phyloP scores from a whole-genome alignment of 2,888 invertebrate genomes.

The Imbricaverruca yamaguchii region DNA sequence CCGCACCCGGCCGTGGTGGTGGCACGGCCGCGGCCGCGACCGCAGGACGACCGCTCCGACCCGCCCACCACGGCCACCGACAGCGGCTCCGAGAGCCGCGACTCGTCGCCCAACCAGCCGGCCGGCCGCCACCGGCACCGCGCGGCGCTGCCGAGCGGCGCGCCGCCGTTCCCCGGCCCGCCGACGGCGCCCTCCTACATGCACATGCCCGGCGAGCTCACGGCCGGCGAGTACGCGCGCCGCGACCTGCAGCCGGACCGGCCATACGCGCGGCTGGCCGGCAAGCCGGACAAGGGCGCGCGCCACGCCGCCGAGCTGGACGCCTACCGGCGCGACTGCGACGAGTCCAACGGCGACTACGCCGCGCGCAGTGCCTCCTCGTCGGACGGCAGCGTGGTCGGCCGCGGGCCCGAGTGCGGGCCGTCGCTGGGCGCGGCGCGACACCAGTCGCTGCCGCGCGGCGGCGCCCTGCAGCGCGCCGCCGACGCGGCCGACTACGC shows the following conservation, averaged over 20 bases:
- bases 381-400: background rate
- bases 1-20: conserved; percentile 33
- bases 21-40: conserved; percentile 27
- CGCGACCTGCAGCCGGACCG: background rate
- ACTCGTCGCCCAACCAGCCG: conserved; percentile 39
- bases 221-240: background rate
- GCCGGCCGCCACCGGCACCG: conserved; percentile 29
- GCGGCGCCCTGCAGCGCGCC: background rate
- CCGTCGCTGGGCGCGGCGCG: background rate
- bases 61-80: conserved; percentile 28
- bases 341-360: background rate
- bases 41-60: conserved; percentile 30
- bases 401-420: no score
- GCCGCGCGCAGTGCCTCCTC: background rate
- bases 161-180: conserved; percentile 28
- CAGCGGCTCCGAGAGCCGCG: conserved; percentile 37
- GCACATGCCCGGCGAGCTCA: background rate
- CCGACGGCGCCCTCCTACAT: conserved; percentile 26
- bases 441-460: background rate
- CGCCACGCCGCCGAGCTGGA: background rate
- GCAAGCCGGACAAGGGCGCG: no score
- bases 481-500: background rate
- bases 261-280: background rate
- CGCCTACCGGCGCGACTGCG: background rate
- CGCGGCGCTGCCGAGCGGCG: background rate